Percentiles rank a stretch among this genome's conserved stretches.
Conservation (phyloP, 2,113 vertebrate genomes). For the Semicossyphus pulcher region DNA sequence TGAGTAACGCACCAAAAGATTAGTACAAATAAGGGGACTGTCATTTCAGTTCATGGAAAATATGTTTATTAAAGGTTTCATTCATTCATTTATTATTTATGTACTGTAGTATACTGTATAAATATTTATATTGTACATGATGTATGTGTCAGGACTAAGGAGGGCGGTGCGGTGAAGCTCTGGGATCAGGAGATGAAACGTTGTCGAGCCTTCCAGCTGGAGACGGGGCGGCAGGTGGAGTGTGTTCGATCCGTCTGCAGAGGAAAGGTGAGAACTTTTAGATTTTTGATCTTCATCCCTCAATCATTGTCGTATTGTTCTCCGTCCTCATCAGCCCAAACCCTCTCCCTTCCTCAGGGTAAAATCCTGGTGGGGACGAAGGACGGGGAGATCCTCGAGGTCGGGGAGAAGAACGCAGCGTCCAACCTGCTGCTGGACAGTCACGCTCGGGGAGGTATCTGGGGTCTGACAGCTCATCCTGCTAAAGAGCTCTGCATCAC, state of each 20-base stretch:
- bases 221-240: slow-evolving; percentile 93
- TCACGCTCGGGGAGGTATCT: slow-evolving; percentile 96
- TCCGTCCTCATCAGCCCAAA: neutral
- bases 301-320: neutral
- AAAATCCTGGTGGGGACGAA: slow-evolving; percentile 98
- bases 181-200: slow-evolving; percentile 99
- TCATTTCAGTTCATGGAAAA: no score
- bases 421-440: slow-evolving; percentile 96
- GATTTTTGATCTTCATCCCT: neutral
- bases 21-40: no score
- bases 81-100: no score
- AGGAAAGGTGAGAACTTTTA: slow-evolving; percentile 89
- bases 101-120: no score
- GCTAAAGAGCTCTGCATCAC: slow-evolving; percentile 95
- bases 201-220: slow-evolving; percentile 95
- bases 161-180: slow-evolving; percentile 95
- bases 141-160: slow-evolving; percentile 88
- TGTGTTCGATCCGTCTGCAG: slow-evolving; percentile 96
- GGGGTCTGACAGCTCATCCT: slow-evolving; percentile 94
- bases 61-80: no score
- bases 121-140: neutral
- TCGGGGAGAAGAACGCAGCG: slow-evolving; percentile 97
- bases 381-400: slow-evolving; percentile 97
- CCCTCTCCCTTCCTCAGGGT: slow-evolving; percentile 82
- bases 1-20: slow-evolving; percentile 81